Base-by-base conservation (phyloP, 1,140 invertebrate genomes). In the Palaemon carinicauda region DNA sequence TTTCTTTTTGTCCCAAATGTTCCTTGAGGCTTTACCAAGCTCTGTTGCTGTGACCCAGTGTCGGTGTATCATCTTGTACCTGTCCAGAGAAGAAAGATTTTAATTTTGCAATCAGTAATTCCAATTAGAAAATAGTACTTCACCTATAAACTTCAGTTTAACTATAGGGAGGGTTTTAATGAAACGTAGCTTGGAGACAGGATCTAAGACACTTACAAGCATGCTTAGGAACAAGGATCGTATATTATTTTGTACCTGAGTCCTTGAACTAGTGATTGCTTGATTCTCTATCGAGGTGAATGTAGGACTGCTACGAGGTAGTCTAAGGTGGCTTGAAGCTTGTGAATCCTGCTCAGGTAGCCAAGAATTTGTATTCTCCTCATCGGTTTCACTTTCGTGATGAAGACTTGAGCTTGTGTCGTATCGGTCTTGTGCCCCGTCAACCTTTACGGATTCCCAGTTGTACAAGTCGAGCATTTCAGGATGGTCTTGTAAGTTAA, bases 391-490 rank as follows among this genome's bases (percentile, higher is more conserved):
- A 10, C 12, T 41, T 41, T 41, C 41, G 12, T 41, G 12, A 41
- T 69, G 65, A 27, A 31, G 65, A 31, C 24, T 29, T 24, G 24
- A 69, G 65, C 17, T 15, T 21, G 80, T 31, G 27, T 81, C 60
- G 12, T 17, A 21, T 9, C 33, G 21, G 1, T 82, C 14, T n/a
- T 73, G 31, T 3, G 51, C 27, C 7, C n/a, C 19, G 27, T 73
- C 51, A 17, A 82, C 50, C 14, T 52, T 33, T 10, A 21, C 74
- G 21, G 80, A 74, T 24, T 82, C 80, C 80, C 80, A 82, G 41
- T 73, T 73, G n/a, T 82, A 74, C 10, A 82, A 27, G 14, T 82
- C 33, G 7, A 74, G 29, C 80, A 82, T 74, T 27, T 82, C 80
- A 19, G 80, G 80, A 53, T 82, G 80, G 41, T 74, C 69, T 33